Conservation (phyloP, 2,113 vertebrate genomes). For the Cryptotis parvus region DNA sequence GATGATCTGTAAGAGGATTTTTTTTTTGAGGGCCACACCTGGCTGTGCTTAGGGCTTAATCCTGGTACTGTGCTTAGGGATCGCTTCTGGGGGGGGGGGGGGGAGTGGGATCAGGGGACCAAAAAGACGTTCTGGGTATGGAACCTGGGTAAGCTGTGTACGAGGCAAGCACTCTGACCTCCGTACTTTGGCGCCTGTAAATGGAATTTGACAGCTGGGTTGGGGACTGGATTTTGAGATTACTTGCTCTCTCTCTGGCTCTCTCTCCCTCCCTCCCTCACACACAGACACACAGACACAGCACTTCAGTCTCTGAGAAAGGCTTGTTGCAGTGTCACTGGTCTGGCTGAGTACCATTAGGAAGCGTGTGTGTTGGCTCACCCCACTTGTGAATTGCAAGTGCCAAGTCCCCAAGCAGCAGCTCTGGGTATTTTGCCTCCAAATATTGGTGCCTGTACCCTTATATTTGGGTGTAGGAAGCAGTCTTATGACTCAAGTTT, state of each 20-base stretch:
- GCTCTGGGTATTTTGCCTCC: background rate
- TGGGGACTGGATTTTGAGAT: too few relatives aligned
- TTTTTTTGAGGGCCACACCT: too few relatives aligned
- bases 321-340: background rate
- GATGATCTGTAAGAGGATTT: background rate
- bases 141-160: too few relatives aligned
- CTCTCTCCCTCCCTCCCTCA: background rate
- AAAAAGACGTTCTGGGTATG: too few relatives aligned
- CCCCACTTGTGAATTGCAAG: background rate
- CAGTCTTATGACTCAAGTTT: conserved; percentile 50
- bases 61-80: too few relatives aligned
- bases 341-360: background rate
- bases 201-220: too few relatives aligned
- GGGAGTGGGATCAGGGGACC: too few relatives aligned
- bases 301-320: background rate
- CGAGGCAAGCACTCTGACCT: too few relatives aligned
- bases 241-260: too few relatives aligned
- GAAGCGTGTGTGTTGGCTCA: background rate
- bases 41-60: too few relatives aligned
- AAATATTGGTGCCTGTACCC: background rate
- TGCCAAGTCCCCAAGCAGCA: background rate
- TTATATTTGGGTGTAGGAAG: conserved; percentile 24
- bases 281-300: background rate
- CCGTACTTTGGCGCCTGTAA: too few relatives aligned
- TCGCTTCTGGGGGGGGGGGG: too few relatives aligned